These are phyloP conservation scores for Nematostella vectensis DNA, from an alignment of 92 coral and sea anemone genomes.

Conservation along the genomic window DNA sequence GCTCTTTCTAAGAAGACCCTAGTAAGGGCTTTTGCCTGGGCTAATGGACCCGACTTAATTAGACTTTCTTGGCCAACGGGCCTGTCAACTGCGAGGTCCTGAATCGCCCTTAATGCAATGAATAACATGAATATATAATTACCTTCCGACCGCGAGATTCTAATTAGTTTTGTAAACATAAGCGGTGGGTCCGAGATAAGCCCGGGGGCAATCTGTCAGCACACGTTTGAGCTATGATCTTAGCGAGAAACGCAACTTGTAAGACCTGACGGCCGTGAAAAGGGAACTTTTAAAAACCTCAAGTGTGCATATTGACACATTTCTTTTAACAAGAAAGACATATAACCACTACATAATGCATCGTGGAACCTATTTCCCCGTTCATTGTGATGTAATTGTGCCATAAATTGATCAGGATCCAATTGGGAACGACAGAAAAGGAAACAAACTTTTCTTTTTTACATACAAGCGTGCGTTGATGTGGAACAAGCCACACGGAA, in stretches of 20 bases:
- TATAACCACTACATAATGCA: slow-evolving; percentile 2
- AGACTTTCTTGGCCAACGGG: slow-evolving; percentile 22
- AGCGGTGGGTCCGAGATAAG: slow-evolving; percentile 41
- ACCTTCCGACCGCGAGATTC: slow-evolving; percentile 60
- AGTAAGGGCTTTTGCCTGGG: slow-evolving; percentile 2
- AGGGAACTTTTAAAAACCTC: neutral
- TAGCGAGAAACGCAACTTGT: slow-evolving; percentile 17
- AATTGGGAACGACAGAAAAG: slow-evolving; percentile 26
- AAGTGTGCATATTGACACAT: too few relatives aligned
- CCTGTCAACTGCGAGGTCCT: slow-evolving; percentile 11
- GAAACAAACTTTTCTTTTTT: slow-evolving; percentile 66
- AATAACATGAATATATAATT: slow-evolving; percentile 69
- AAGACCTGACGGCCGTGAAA: slow-evolving; percentile 17
- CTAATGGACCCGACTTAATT: slow-evolving; percentile 18
- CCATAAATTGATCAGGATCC: slow-evolving; percentile 55
- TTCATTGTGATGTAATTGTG: slow-evolving; percentile 44
- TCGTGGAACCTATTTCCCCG: slow-evolving; percentile 17
- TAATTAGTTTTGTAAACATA: slow-evolving; percentile 85
- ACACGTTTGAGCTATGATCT: slow-evolving; percentile 21
- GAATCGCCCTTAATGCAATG: slow-evolving; percentile 31
- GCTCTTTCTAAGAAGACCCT: neutral
- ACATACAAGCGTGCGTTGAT: too few relatives aligned
- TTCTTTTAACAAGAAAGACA: slow-evolving; percentile 6
- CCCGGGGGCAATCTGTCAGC: slow-evolving; percentile 41
- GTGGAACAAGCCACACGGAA: too few relatives aligned